Conservation (phyloP, 2,797 vertebrate species). For the Leucoraja ocellata region DNA sequence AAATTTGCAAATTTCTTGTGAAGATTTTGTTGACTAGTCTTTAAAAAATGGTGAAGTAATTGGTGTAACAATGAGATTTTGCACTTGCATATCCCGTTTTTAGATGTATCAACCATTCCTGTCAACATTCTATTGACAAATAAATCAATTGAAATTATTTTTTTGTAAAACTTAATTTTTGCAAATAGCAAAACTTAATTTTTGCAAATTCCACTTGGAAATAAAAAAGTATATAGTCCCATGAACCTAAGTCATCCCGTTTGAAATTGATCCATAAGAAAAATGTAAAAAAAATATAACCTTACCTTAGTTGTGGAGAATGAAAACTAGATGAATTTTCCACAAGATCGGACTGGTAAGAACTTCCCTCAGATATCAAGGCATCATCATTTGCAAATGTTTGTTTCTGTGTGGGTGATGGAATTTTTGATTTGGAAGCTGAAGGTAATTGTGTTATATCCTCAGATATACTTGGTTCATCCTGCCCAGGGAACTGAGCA, state of each 20-base stretch:
- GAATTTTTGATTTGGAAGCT: conserved; percentile 25
- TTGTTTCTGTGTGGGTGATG: not conserved
- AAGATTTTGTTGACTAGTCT: not conserved
- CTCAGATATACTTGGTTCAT: not conserved
- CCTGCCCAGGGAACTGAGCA: conserved; percentile 8
- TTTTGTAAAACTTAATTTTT: not conserved
- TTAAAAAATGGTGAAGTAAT: not conserved
- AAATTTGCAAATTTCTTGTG: not conserved
- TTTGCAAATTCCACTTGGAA: not conserved
- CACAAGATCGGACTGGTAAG: not conserved
- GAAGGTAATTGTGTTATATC: not conserved
- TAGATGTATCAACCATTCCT: not conserved
- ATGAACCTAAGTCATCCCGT: not conserved
- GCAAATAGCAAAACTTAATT: not conserved
- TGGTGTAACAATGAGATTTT: not conserved
- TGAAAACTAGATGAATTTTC: conserved; percentile 33
- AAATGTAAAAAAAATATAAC: not conserved
- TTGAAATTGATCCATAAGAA: not conserved
- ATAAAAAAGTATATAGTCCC: not conserved
- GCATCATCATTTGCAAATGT: conserved; percentile 1
- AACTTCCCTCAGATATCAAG: conserved; percentile 23
- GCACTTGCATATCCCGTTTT: not conserved
- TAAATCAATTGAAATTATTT: not conserved
- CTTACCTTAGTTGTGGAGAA: conserved; percentile 24
- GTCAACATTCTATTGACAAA: not conserved